Evolutionary conservation across 2,888 invertebrate species (phyloP).

Genomic region (Erynnis tages): DNA sequence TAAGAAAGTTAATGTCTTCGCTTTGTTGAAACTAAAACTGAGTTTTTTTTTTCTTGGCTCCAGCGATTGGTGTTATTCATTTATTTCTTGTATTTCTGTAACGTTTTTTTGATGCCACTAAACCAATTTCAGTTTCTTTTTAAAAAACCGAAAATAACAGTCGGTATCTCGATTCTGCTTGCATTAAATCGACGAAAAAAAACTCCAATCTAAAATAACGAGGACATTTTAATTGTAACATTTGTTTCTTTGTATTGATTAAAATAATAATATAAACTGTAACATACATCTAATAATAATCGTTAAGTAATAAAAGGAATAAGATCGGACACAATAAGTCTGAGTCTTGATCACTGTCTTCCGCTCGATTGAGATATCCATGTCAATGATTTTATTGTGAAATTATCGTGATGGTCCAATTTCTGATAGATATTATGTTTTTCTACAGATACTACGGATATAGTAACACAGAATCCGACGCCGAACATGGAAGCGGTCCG

Average conservation of each 20-base stretch:
- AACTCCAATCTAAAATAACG: constrained; percentile 4
- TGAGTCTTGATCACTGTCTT: constrained; percentile 23
- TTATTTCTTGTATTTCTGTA: constrained; percentile 23
- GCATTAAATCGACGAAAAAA: background rate
- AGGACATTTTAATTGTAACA: constrained; percentile 18
- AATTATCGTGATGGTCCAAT: constrained; percentile 41
- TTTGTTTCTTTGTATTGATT: background rate
- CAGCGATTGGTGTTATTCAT: constrained; percentile 17
- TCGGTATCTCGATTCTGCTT: background rate
- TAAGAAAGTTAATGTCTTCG: constrained; percentile 45
- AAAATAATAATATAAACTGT: constrained; percentile 15
- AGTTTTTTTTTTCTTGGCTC: constrained; percentile 13
- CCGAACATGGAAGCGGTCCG: constrained; percentile 59
- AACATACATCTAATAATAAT: constrained; percentile 11
- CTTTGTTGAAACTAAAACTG: constrained; percentile 29
- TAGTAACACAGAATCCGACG: constrained; percentile 38
- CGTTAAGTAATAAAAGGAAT: constrained; percentile 18
- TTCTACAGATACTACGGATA: constrained; percentile 33
- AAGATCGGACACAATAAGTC: constrained; percentile 20
- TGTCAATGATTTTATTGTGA: constrained; percentile 28
- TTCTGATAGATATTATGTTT: constrained; percentile 46
- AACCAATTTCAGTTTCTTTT: constrained; percentile 25
- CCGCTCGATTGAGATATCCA: constrained; percentile 25
- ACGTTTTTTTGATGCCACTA: constrained; percentile 10
- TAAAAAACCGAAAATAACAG: constrained; percentile 17